A percentile compares a stretch with the other conserved stretches of the same genome.
phyloP scores from a whole-genome alignment of 2,113 vertebrate genomes.

The Boulengeromyrus knoepffleri region DNA sequence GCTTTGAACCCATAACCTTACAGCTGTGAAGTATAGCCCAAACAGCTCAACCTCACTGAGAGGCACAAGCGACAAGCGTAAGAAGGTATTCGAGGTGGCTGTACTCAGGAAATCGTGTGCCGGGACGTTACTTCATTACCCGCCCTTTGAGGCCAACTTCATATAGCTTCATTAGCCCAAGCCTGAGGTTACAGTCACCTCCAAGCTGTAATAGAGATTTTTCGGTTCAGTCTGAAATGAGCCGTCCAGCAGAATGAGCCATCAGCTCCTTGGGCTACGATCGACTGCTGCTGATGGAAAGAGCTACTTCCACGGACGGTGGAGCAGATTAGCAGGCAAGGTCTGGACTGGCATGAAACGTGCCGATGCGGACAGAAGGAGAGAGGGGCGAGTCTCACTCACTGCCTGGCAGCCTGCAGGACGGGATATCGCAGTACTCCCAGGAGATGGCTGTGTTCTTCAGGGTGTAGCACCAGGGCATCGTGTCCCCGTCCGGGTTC shows the following conservation, averaged over 20 bases:
- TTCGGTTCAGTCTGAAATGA: neutral
- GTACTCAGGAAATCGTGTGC: neutral
- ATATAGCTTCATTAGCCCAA: neutral
- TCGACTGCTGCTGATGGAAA: neutral
- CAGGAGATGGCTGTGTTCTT: conserved; percentile 72
- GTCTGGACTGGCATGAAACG: neutral
- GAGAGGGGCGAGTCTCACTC: conserved; percentile 34
- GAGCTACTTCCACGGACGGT: neutral
- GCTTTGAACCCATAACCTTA: neutral
- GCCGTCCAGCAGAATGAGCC: neutral
- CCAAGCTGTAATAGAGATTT: neutral
- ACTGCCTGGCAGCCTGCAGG: conserved; percentile 54
- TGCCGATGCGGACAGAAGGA: neutral
- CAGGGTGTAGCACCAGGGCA: conserved; percentile 84
- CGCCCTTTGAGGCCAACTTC: neutral
- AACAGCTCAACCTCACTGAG: neutral
- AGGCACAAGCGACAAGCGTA: neutral
- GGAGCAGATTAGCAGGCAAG: neutral
- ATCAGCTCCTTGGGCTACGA: neutral
- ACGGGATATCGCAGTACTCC: conserved; percentile 72
- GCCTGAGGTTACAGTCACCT: neutral
- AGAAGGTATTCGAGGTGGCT: neutral
- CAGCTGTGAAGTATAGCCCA: neutral
- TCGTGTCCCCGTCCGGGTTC: conserved; percentile 79
- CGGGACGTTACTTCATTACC: neutral